These are phyloP conservation scores for Penelope pileata DNA, from an alignment of 2,113 vertebrate species.

Conservation along the genomic window DNA sequence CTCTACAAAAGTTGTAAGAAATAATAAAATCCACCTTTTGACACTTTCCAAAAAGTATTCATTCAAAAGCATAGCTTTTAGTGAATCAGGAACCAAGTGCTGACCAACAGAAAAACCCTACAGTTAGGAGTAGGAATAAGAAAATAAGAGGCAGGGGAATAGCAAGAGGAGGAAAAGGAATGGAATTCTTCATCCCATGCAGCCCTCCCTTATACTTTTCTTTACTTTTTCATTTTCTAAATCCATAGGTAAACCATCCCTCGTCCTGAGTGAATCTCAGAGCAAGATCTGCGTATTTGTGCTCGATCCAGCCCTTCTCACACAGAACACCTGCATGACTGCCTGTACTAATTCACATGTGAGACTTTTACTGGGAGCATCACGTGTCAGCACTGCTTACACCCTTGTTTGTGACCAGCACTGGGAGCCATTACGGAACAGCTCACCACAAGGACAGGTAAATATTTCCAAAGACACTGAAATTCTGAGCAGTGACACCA, in stretches of 20 bases:
- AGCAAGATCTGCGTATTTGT: not conserved
- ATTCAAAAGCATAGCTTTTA: not conserved
- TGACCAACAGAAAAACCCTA: not conserved
- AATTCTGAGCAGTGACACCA: not conserved
- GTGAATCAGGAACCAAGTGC: not conserved
- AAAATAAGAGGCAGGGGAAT: not conserved
- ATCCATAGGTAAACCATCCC: not conserved
- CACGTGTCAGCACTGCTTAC: not conserved
- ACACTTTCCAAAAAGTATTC: not conserved
- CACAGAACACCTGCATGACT: not conserved
- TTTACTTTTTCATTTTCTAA: not conserved
- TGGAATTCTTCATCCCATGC: not conserved
- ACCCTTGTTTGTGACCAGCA: not conserved
- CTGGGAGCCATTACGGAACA: not conserved
- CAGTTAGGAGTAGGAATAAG: not conserved
- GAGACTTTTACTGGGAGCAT: not conserved
- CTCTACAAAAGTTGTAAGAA: not conserved
- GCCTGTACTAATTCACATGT: not conserved
- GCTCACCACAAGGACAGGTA: not conserved
- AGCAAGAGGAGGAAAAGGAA: not conserved
- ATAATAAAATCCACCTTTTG: not conserved
- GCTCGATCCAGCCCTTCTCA: accelerated
- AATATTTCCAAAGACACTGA: not conserved
- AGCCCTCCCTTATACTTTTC: not conserved
- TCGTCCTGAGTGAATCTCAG: not conserved